phyloP scores from a whole-genome alignment of 2,113 vertebrate genomes.

The Macrotus californicus region DNA sequence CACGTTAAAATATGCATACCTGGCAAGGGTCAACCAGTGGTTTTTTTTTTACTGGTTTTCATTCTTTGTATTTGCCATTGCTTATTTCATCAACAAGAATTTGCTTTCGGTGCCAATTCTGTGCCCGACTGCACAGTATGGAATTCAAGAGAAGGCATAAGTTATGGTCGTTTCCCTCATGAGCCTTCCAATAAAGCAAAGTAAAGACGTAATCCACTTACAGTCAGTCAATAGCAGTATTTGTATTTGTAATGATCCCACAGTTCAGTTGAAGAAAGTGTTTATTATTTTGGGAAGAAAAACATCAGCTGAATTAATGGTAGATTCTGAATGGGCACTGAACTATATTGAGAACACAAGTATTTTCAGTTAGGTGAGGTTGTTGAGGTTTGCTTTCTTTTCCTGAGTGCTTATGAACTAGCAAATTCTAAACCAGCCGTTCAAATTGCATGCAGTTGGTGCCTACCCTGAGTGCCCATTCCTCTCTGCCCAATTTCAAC shows the following conservation, averaged over 20 bases:
- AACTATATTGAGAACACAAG: neutral
- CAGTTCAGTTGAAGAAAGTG: conserved; percentile 37
- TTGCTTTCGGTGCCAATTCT: neutral
- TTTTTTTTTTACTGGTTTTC: neutral
- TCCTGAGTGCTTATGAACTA: neutral
- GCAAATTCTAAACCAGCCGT: conserved; percentile 41
- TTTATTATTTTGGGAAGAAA: conserved; percentile 46
- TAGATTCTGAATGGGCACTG: neutral
- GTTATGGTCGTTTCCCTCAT: neutral
- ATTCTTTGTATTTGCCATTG: conserved; percentile 16
- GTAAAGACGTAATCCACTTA: conserved; percentile 47
- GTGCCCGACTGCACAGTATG: neutral
- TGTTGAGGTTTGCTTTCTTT: conserved; percentile 47
- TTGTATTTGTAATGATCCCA: conserved; percentile 43
- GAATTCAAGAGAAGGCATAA: neutral
- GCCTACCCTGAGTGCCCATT: neutral
- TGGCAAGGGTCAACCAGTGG: neutral
- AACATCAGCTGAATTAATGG: neutral
- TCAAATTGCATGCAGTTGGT: conserved; percentile 28
- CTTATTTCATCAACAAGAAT: conserved; percentile 25
- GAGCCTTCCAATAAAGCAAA: conserved; percentile 27
- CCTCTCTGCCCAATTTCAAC: conserved; percentile 35
- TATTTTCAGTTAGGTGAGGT: conserved; percentile 6
- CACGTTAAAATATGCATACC: conserved; percentile 26
- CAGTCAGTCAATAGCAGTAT: conserved; percentile 35